phyloP scores from a whole-genome alignment of 2,888 invertebrate genomes.

The Drosophila neotestacea region DNA sequence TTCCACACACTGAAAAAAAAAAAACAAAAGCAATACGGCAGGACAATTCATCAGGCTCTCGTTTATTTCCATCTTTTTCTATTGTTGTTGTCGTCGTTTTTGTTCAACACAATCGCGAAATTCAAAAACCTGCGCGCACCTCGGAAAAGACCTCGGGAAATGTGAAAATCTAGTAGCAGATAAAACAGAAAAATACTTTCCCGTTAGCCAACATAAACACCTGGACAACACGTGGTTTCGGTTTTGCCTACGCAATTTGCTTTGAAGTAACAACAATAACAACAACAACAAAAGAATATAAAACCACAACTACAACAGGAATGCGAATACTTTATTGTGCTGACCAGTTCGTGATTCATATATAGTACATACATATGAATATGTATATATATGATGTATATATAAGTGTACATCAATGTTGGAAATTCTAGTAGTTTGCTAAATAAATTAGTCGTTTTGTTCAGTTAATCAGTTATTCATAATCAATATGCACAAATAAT shows the following conservation, averaged over 20 bases:
- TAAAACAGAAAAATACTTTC: constrained; percentile 21
- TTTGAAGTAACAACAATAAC: constrained; percentile 62
- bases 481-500: too few species aligned
- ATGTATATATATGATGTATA: neutral
- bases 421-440: too few species aligned
- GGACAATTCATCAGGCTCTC: constrained; percentile 27
- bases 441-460: too few species aligned
- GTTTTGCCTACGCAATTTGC: constrained; percentile 47
- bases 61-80: neutral
- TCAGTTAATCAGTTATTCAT: too few species aligned
- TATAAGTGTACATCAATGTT: neutral
- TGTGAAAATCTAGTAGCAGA: constrained; percentile 21
- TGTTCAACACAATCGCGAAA: constrained; percentile 21
- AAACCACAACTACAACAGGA: constrained; percentile 21
- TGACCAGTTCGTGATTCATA: constrained; percentile 39
- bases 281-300: constrained; percentile 12
- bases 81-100: constrained; percentile 8
- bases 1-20: neutral
- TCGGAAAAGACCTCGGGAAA: constrained; percentile 39
- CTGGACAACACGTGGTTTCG: constrained; percentile 75
- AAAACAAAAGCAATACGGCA: constrained; percentile 9
- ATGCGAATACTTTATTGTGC: constrained; percentile 45
- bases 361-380: neutral
- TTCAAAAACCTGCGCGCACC: constrained; percentile 40
- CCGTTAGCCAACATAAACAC: constrained; percentile 66